A percentile compares a stretch with the other conserved stretches of the same genome.
Conservation (phyloP, 23 tunicate species). For the Phallusia fumigata region DNA sequence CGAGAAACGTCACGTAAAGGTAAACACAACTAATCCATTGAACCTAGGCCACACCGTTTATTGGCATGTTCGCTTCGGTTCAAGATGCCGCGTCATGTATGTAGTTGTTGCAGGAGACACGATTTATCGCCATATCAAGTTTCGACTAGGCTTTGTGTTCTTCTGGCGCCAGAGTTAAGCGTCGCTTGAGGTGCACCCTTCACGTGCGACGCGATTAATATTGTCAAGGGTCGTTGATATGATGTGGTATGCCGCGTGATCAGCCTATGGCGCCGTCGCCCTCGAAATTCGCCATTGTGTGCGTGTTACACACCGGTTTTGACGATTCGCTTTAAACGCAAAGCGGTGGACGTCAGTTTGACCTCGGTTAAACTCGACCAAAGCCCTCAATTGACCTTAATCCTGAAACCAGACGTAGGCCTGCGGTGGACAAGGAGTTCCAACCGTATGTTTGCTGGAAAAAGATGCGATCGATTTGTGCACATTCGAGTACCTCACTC, state of each 20-base stretch:
- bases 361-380: no score
- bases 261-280: no score
- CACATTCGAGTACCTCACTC: background rate
- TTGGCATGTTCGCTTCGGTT: no score
- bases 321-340: no score
- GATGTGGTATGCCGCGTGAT: background rate
- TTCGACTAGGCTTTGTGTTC: background rate
- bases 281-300: no score
- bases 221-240: background rate
- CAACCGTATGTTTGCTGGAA: no score
- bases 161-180: constrained; percentile 10
- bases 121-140: background rate
- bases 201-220: background rate
- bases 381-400: no score
- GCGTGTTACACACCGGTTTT: no score
- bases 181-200: background rate
- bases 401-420: no score
- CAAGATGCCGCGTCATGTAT: background rate
- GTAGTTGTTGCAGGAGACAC: background rate
- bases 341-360: no score
- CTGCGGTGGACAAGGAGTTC: no score
- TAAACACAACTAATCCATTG: background rate
- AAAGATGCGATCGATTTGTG: background rate
- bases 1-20: constrained; percentile 73
- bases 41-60: no score